Base-by-base conservation (phyloP, 1,140 invertebrate species). In the Amyelois transitella region DNA sequence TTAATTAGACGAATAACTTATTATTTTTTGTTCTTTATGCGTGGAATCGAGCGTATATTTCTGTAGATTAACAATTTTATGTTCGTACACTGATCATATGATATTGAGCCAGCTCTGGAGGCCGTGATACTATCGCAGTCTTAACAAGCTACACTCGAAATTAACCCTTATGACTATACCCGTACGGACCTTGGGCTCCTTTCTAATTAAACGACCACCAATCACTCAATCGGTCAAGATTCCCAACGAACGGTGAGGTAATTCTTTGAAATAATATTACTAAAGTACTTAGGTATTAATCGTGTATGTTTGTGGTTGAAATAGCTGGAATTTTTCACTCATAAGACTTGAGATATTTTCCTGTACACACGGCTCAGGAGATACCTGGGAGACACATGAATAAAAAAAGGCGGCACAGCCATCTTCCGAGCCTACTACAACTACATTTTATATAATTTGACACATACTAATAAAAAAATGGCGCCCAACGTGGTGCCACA, bases 21-120 rank as follows among this genome's bases (percentile, higher is more conserved):
- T n/a, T n/a, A n/a, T n/a, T n/a, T n/a, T n/a, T n/a, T n/a, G n/a
- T n/a, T n/a, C n/a, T n/a, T n/a, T n/a, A n/a, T n/a, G n/a, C n/a
- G n/a, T n/a, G n/a, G n/a, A n/a, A n/a, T n/a, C n/a, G n/a, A n/a
- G n/a, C n/a, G n/a, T n/a, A 52, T 65, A 51, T 56, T 47, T 54
- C 56, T 75, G 76, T 81, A 81, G 53, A 32, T 77, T 81, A 75
- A 67, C 60, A 69, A 65, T 64, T 38, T 38, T 38, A 14, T 38
- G 32, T 14, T 38, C 32, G 5, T 38, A 38, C n/a, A 38, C 32
- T 38, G 32, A 38, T 38, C 32, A 38, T 1, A 14, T 38, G 32
- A 38, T 38, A 38, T 38, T 38, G 32, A 38, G 32, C 12, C 32
- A 38, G 17, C 32, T 38, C n/a, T 14, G 32, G 32, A 52, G 24